These are phyloP conservation scores for Conopomorpha cramerella DNA, from an alignment of 1,140 invertebrate species.

Conservation along the genomic window DNA sequence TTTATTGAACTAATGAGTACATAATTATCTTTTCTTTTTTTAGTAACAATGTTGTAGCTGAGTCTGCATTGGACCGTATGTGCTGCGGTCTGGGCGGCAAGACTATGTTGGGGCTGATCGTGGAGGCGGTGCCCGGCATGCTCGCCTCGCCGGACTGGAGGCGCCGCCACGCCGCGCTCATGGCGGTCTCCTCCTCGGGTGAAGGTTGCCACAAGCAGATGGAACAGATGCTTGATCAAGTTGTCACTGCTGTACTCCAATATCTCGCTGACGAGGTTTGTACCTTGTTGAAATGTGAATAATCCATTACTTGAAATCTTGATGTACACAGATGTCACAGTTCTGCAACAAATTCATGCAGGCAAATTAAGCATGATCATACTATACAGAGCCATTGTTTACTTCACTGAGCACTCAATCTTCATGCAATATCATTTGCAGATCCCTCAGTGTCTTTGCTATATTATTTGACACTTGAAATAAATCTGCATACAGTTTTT, in stretches of 20 bases:
- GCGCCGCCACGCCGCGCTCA: constrained; percentile 91
- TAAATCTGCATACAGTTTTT: neutral
- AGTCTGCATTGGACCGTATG: constrained; percentile 94
- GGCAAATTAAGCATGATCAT: too few species aligned
- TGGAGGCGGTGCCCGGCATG: constrained; percentile 86
- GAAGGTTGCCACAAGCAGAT: constrained; percentile 99
- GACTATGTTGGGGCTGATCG: constrained; percentile 88
- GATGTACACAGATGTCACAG: too few species aligned
- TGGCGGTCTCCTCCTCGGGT: constrained; percentile 97
- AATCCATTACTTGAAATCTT: too few species aligned
- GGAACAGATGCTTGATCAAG: constrained; percentile 88
- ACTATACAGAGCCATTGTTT: too few species aligned
- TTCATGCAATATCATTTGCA: neutral
- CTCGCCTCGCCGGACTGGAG: constrained; percentile 83
- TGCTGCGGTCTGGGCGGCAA: constrained; percentile 96
- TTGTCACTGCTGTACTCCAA: constrained; percentile 87
- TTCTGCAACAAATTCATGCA: too few species aligned
- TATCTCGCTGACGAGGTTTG: constrained; percentile 80
- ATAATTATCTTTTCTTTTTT: constrained; percentile 13
- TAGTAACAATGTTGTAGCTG: constrained; percentile 92
- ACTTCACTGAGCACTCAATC: neutral
- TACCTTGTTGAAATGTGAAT: neutral
- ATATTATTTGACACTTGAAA: neutral
- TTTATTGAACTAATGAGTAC: neutral
- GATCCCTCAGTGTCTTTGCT: neutral